phyloP scores from a whole-genome alignment of 2,113 vertebrate genomes.

The Leiothrix lutea region DNA sequence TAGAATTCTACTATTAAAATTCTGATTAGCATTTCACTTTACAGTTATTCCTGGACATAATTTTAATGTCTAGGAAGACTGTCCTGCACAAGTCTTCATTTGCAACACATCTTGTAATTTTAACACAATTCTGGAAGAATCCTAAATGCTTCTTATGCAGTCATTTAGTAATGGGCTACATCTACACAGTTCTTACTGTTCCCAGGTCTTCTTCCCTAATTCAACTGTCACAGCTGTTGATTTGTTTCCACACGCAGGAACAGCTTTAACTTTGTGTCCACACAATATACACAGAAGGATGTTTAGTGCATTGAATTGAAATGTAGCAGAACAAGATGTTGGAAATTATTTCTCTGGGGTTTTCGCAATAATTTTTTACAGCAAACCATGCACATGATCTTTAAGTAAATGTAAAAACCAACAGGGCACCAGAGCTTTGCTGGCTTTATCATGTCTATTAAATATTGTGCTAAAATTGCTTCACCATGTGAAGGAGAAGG shows the following conservation, averaged over 20 bases:
- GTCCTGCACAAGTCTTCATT: not conserved
- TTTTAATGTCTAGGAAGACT: not conserved
- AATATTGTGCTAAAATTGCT: not conserved
- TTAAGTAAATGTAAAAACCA: not conserved
- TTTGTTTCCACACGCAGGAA: not conserved
- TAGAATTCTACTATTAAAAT: not conserved
- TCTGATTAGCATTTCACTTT: not conserved
- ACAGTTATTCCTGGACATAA: not conserved
- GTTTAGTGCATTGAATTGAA: not conserved
- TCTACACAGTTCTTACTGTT: not conserved
- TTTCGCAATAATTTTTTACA: not conserved
- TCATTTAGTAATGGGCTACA: not conserved
- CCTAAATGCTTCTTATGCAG: not conserved
- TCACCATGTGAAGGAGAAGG: not conserved
- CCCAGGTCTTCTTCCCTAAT: not conserved
- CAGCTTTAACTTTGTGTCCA: not conserved
- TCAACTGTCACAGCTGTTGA: not conserved
- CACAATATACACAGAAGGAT: not conserved
- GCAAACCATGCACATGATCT: not conserved
- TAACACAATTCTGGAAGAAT: not conserved
- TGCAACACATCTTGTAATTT: not conserved
- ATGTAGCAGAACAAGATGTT: not conserved
- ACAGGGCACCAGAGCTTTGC: not conserved
- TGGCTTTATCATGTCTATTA: not conserved
- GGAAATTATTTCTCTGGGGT: not conserved